Percentiles rank a stretch among this genome's conserved stretches.
These are phyloP conservation scores for Sycophila texana DNA, from an alignment of 2,888 invertebrate species.

Conservation along the genomic window DNA sequence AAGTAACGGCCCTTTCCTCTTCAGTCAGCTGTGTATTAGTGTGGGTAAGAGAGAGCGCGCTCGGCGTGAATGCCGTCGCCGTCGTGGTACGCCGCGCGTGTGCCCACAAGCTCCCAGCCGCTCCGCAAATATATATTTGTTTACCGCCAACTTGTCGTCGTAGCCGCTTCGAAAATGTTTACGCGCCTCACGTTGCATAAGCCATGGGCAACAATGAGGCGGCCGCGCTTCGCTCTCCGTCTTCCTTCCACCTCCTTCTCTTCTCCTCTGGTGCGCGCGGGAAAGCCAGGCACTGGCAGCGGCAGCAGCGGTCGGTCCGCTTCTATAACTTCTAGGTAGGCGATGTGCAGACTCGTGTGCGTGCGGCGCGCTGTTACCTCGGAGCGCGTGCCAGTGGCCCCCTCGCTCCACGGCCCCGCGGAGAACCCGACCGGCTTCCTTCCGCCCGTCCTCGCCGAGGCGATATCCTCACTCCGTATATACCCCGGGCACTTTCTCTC, in stretches of 20 bases:
- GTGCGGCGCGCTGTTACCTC: constrained; percentile 2
- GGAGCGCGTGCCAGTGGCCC: constrained; percentile 6
- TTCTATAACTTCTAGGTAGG: not conserved
- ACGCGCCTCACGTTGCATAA: constrained; percentile 67
- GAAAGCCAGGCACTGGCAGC: constrained; percentile 36
- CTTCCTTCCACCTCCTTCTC: constrained; percentile 42
- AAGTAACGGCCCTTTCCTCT: constrained; percentile 49
- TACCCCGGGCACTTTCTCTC: not conserved
- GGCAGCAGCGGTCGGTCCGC: not conserved
- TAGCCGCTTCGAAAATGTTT: constrained; percentile 61
- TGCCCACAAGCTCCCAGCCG: not conserved
- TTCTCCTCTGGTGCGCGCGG: constrained; percentile 43
- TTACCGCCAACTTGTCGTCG: constrained; percentile 20
- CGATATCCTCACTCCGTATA: not conserved
- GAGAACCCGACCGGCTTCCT: not conserved
- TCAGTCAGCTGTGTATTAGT: constrained; percentile 47
- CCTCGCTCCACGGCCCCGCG: not conserved
- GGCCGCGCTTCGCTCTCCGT: constrained; percentile 2
- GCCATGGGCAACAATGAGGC: constrained; percentile 40
- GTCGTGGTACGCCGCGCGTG: not conserved
- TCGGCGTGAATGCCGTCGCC: not conserved
- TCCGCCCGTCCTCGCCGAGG: not conserved
- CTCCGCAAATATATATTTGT: constrained; percentile 48
- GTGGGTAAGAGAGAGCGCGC: not conserved
- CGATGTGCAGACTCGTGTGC: not conserved